These are phyloP conservation scores for Epiblema foenella DNA, from an alignment of 2,888 invertebrate species.

Conservation along the genomic window DNA sequence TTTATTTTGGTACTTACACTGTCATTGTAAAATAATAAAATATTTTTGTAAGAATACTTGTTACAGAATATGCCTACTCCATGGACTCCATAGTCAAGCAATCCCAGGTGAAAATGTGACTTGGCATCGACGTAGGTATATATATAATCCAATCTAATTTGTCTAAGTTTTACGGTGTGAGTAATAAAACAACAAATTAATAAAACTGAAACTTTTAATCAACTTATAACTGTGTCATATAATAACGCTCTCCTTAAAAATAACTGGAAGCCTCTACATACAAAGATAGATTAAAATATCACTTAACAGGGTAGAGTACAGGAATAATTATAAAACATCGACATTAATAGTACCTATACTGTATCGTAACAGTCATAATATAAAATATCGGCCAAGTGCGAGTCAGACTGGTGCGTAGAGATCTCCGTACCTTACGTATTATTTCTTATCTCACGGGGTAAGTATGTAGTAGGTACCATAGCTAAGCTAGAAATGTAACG, in stretches of 20 bases:
- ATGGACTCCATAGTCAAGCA: no score
- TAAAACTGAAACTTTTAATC: constrained; percentile 80
- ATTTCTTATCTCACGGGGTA: background rate
- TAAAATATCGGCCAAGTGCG: constrained; percentile 25
- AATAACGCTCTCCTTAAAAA: constrained; percentile 77
- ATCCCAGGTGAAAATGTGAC: no score
- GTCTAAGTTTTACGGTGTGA: no score
- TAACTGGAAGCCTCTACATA: constrained; percentile 83
- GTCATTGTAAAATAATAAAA: no score
- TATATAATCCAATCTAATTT: no score
- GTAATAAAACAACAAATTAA: constrained; percentile 56
- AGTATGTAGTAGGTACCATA: background rate
- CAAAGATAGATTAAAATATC: constrained; percentile 63
- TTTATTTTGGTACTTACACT: no score
- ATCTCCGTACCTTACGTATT: constrained; percentile 32
- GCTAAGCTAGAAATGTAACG: background rate
- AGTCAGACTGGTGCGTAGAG: constrained; percentile 27
- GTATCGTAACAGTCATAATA: constrained; percentile 6
- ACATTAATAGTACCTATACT: constrained; percentile 22
- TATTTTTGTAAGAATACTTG: no score
- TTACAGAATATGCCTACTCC: no score
- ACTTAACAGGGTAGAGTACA: constrained; percentile 48
- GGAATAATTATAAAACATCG: constrained; percentile 45
- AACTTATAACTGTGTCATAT: constrained; percentile 78
- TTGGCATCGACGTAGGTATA: no score